A percentile compares a stretch with the other conserved stretches of the same genome.
These are phyloP conservation scores for Cloeon dipterum DNA, from an alignment of 2,888 invertebrate genomes.

Conservation along the genomic window DNA sequence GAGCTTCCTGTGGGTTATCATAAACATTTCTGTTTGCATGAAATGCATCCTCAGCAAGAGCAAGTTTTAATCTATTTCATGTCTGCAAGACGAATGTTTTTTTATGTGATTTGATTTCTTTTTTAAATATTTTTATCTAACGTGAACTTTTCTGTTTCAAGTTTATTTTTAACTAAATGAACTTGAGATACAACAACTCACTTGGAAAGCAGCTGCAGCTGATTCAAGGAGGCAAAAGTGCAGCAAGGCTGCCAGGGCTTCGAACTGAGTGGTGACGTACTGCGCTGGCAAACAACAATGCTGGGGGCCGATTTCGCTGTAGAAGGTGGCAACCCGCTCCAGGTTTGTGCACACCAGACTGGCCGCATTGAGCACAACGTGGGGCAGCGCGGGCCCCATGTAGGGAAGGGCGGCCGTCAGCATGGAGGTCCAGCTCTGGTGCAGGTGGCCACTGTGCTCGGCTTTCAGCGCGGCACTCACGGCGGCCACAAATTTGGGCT, in stretches of 20 bases:
- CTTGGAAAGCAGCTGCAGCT: no score
- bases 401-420: conserved; percentile 60
- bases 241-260: conserved; percentile 51
- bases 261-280: conserved; percentile 52
- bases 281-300: conserved; percentile 34
- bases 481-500: conserved; percentile 61
- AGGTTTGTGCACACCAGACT: conserved; percentile 59
- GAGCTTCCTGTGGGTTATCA: no score
- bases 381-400: conserved; percentile 49
- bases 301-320: neutral
- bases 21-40: no score
- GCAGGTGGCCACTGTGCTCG: conserved; percentile 43
- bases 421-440: conserved; percentile 63
- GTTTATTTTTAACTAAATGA: no score
- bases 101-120: no score
- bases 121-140: no score
- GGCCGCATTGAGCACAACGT: conserved; percentile 51
- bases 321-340: conserved; percentile 28
- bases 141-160: no score
- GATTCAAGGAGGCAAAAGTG: conserved; percentile 55
- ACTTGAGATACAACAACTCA: no score
- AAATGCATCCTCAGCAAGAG: no score
- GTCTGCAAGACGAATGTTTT: no score
- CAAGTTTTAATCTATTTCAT: no score
- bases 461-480: conserved; percentile 50